A percentile compares a stretch with the other conserved stretches of the same genome.
phyloP scores from a whole-genome alignment of 2,113 vertebrate species.

The Astur gentilis region DNA sequence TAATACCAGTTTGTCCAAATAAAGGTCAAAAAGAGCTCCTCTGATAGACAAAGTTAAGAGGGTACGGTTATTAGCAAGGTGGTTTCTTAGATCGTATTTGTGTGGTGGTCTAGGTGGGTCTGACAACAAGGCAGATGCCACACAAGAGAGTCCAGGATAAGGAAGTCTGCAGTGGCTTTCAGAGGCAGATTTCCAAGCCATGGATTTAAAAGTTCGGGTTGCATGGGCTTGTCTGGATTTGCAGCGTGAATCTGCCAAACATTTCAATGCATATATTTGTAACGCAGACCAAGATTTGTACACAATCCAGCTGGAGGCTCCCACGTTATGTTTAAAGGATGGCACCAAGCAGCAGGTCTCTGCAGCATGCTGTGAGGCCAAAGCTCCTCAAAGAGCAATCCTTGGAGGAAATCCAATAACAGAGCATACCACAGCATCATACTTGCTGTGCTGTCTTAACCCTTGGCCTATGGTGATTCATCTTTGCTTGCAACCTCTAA shows the following conservation, averaged over 20 bases:
- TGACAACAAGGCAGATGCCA: neutral
- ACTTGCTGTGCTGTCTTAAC: conserved; percentile 10
- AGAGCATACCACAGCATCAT: neutral
- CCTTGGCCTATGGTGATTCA: neutral
- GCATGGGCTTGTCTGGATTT: conserved; percentile 30
- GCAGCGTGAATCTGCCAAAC: neutral
- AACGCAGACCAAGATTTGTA: neutral
- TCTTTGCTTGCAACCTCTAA: neutral
- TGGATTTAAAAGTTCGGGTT: neutral
- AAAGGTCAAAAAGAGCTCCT: neutral
- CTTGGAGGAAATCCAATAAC: neutral
- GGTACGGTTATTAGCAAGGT: neutral
- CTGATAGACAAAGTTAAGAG: neutral
- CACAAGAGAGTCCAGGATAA: neutral
- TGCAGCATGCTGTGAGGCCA: neutral
- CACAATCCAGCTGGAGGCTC: neutral
- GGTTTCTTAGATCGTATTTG: neutral
- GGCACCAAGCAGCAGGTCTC: neutral
- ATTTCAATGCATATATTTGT: neutral
- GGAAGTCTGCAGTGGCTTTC: neutral
- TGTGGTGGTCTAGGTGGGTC: neutral
- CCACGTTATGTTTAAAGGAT: neutral
- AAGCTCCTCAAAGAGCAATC: neutral
- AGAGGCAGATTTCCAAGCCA: conserved; percentile 2
- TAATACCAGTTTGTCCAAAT: neutral